Evolutionary conservation across 1,140 invertebrate species (phyloP).

Genomic region (Heliconius congener): DNA sequence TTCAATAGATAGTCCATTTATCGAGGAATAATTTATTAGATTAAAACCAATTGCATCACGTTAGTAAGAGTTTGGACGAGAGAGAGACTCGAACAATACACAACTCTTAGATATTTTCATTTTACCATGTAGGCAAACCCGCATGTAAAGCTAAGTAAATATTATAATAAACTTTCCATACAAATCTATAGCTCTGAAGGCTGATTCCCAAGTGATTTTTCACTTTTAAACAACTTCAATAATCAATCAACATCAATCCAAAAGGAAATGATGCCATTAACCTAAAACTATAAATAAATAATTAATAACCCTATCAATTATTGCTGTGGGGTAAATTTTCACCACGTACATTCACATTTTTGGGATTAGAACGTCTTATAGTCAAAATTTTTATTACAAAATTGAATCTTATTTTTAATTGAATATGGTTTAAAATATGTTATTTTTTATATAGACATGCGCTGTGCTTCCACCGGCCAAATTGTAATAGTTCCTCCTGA

Average conservation of each 20-base stretch:
- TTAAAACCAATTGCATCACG: too few relatives aligned
- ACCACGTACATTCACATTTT: conserved; percentile 32
- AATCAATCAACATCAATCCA: background rate
- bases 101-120: too few relatives aligned
- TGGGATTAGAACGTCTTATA: conserved; percentile 16
- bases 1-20: too few relatives aligned
- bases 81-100: too few relatives aligned
- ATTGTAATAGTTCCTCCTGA: conserved; percentile 23
- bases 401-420: background rate
- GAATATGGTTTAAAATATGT: conserved; percentile 17
- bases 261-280: conserved; percentile 13
- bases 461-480: conserved; percentile 25
- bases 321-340: conserved; percentile 39
- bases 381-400: background rate
- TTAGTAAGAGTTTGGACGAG: too few relatives aligned
- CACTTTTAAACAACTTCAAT: conserved; percentile 7
- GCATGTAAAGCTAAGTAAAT: too few relatives aligned
- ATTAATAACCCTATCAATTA: conserved; percentile 42
- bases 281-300: conserved; percentile 32
- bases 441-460: conserved; percentile 26
- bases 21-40: too few relatives aligned
- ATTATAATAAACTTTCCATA: too few relatives aligned
- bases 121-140: too few relatives aligned
- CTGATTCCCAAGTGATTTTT: background rate
- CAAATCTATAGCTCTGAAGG: background rate